These are phyloP conservation scores for Magallana gigas DNA, from an alignment of 1,140 invertebrate species.

Conservation along the genomic window DNA sequence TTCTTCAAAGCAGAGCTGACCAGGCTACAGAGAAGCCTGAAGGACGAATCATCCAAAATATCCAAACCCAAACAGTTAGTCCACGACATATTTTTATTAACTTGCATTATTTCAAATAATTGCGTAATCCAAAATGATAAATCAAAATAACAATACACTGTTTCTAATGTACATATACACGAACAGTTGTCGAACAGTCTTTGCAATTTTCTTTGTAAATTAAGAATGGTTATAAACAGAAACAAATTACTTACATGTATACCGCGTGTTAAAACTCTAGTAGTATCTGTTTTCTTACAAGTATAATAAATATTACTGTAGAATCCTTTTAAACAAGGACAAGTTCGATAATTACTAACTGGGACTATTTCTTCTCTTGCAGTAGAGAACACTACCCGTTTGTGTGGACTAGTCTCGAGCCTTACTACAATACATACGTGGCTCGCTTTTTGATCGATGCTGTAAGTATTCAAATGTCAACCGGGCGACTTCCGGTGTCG, in stretches of 20 bases:
- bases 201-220: too few relatives aligned
- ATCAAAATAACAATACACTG: too few relatives aligned
- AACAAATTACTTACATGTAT: too few relatives aligned
- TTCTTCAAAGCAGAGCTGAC: slow-evolving; percentile 65
- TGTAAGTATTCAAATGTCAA: slow-evolving; percentile 57
- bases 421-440: slow-evolving; percentile 71
- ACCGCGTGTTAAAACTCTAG: too few relatives aligned
- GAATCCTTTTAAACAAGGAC: not conserved
- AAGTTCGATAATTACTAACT: not conserved
- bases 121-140: too few relatives aligned
- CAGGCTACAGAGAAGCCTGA: slow-evolving; percentile 60
- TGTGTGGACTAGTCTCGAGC: slow-evolving; percentile 68
- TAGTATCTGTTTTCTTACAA: not conserved
- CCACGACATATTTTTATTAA: too few relatives aligned
- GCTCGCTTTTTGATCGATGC: slow-evolving; percentile 64
- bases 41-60: slow-evolving; percentile 64
- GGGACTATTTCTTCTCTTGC: slow-evolving; percentile 45
- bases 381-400: slow-evolving; percentile 66
- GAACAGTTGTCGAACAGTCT: too few relatives aligned
- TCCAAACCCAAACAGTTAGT: slow-evolving; percentile 59
- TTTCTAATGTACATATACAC: too few relatives aligned
- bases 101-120: too few relatives aligned
- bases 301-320: not conserved
- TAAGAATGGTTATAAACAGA: too few relatives aligned
- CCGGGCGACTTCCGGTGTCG: too few relatives aligned